Conservation (phyloP, 1,140 invertebrate genomes). For the Octopus sinensis region DNA sequence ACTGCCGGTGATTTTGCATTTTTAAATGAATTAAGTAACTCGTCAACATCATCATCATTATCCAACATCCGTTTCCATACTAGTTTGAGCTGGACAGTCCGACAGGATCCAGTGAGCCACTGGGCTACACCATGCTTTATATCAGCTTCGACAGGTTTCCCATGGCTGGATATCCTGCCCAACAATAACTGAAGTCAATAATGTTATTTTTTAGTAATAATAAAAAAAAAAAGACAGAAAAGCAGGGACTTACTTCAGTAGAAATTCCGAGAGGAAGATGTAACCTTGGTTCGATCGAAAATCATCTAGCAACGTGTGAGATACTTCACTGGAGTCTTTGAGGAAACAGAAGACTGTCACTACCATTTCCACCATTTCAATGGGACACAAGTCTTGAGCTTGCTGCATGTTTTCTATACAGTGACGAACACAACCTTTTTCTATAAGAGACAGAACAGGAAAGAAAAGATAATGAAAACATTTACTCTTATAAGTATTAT, state of each 20-base stretch:
- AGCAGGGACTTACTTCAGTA: constrained; percentile 73
- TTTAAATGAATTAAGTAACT: too few relatives aligned
- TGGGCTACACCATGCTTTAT: too few relatives aligned
- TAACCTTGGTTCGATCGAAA: constrained; percentile 93
- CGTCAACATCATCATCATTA: too few relatives aligned
- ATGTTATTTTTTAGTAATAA: not conserved
- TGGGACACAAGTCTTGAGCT: constrained; percentile 80
- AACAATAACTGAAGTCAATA: not conserved
- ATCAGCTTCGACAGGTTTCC: not conserved
- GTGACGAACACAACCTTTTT: constrained; percentile 88
- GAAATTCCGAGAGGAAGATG: constrained; percentile 88
- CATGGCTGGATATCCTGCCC: too few relatives aligned
- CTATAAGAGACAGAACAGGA: constrained; percentile 61
- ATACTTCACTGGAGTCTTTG: constrained; percentile 96
- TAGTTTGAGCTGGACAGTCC: too few relatives aligned
- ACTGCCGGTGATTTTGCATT: too few relatives aligned
- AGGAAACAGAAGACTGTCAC: constrained; percentile 96
- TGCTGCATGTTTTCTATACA: constrained; percentile 97
- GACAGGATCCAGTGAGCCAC: too few relatives aligned
- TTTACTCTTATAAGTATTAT: too few relatives aligned
- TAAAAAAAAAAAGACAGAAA: not conserved
- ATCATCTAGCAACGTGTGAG: constrained; percentile 89
- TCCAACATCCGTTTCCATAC: too few relatives aligned
- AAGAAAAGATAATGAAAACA: not conserved
- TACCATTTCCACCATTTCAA: constrained; percentile 97